Conservation (phyloP, 2,797 vertebrate species). For the Mus spretus region DNA sequence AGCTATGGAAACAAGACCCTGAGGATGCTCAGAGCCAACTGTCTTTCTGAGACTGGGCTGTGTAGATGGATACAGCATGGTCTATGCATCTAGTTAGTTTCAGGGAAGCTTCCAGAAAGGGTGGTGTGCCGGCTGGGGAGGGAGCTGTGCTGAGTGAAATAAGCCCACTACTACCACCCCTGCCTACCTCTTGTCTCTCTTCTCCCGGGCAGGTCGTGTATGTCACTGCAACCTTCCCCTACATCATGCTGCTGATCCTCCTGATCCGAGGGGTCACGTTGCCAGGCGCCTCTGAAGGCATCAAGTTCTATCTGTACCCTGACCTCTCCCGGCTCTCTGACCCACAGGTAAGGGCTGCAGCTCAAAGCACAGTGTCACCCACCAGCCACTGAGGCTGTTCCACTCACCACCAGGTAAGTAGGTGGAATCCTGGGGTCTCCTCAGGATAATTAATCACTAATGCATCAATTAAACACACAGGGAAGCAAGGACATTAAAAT, state of each 20-base stretch:
- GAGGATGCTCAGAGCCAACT: not conserved
- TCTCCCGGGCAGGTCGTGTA: conserved; percentile 94
- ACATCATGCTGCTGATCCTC: conserved; percentile 93
- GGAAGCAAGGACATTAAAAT: not conserved
- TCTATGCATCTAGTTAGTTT: rapidly evolving
- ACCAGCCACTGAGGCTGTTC: not conserved
- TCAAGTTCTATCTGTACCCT: conserved; percentile 99
- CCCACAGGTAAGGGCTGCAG: conserved; percentile 94
- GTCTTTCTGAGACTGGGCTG: not conserved
- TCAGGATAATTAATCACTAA: not conserved
- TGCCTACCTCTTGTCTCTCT: conserved; percentile 39
- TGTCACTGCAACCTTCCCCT: conserved; percentile 95
- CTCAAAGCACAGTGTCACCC: rapidly evolving
- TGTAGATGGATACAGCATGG: too few relatives aligned
- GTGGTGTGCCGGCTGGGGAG: too few relatives aligned
- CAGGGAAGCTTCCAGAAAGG: not conserved
- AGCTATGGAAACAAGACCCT: too few relatives aligned
- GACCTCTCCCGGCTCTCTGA: conserved; percentile 96
- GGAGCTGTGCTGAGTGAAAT: not conserved
- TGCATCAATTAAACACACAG: not conserved
- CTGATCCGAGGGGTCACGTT: conserved; percentile 96
- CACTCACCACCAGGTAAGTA: not conserved
- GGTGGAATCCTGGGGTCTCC: not conserved
- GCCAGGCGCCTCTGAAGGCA: conserved; percentile 95
- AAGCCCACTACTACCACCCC: not conserved